Evolutionary conservation across 2,113 vertebrate species (phyloP).

Genomic region (Siniperca chuatsi): DNA sequence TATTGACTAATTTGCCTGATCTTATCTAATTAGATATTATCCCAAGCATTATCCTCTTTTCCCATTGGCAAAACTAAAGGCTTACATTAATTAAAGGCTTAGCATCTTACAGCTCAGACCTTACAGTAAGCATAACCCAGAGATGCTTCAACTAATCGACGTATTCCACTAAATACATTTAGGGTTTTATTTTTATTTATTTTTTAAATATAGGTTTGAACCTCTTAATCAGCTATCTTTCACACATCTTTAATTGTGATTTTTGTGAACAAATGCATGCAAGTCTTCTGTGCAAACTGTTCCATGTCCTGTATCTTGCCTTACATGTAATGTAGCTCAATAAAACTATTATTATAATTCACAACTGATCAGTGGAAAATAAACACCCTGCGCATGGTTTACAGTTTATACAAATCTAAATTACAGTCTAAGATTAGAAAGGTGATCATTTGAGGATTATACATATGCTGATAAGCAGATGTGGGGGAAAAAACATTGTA

Average conservation of each 20-base stretch:
- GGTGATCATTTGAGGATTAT: constrained; percentile 35
- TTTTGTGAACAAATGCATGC: neutral
- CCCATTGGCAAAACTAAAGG: constrained; percentile 35
- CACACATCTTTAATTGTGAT: neutral
- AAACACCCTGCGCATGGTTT: neutral
- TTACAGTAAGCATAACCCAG: neutral
- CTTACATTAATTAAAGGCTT: constrained; percentile 40
- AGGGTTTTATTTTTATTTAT: neutral
- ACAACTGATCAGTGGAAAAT: constrained; percentile 22
- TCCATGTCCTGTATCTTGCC: neutral
- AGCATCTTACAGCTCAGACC: constrained; percentile 17
- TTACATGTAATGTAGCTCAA: neutral
- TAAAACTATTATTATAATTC: constrained; percentile 2
- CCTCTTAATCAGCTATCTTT: constrained; percentile 10
- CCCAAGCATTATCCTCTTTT: constrained; percentile 18
- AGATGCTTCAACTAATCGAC: neutral
- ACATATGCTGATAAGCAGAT: constrained; percentile 38
- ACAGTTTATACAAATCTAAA: neutral
- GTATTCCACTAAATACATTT: neutral
- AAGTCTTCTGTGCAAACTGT: neutral
- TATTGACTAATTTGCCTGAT: constrained; percentile 23
- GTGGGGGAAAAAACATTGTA: constrained; percentile 11
- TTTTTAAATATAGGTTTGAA: neutral
- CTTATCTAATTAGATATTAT: constrained; percentile 23
- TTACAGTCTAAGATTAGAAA: constrained; percentile 24